phyloP scores from a whole-genome alignment of 2,888 invertebrate species.

The Gastrophysa polygoni region DNA sequence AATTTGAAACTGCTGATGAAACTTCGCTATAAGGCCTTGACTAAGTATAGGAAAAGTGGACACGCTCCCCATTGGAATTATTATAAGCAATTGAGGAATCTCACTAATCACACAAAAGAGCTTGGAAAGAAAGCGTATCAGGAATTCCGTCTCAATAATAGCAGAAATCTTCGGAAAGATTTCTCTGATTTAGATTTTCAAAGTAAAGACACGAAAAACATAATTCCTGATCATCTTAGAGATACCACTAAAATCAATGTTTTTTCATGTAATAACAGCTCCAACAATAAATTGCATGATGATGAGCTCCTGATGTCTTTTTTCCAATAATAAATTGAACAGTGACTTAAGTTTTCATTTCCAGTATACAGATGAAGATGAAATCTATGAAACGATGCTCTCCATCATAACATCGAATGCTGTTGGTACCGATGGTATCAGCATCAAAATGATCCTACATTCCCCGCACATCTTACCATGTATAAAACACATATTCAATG shows the following conservation, averaged over 20 bases:
- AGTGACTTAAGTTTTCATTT: too few relatives aligned
- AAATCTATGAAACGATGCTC: background rate
- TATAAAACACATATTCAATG: conserved; percentile 3
- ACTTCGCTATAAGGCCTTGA: background rate
- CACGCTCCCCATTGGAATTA: background rate
- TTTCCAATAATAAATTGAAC: too few relatives aligned
- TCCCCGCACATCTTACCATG: background rate
- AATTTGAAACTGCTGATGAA: conserved; percentile 1
- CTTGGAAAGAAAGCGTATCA: background rate
- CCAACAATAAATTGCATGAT: background rate
- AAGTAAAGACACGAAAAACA: background rate
- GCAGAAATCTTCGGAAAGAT: background rate
- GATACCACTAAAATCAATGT: background rate
- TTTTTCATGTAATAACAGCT: background rate
- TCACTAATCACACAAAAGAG: background rate
- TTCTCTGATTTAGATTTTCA: background rate
- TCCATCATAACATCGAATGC: background rate
- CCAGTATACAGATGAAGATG: background rate
- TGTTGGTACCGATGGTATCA: background rate
- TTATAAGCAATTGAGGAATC: background rate
- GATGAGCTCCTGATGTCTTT: background rate
- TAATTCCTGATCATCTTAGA: background rate
- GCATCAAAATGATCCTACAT: background rate
- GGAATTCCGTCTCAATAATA: background rate
- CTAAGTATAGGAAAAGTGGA: background rate